These are phyloP conservation scores for Pammene aurita DNA, from an alignment of 2,888 invertebrate species.

Conservation along the genomic window DNA sequence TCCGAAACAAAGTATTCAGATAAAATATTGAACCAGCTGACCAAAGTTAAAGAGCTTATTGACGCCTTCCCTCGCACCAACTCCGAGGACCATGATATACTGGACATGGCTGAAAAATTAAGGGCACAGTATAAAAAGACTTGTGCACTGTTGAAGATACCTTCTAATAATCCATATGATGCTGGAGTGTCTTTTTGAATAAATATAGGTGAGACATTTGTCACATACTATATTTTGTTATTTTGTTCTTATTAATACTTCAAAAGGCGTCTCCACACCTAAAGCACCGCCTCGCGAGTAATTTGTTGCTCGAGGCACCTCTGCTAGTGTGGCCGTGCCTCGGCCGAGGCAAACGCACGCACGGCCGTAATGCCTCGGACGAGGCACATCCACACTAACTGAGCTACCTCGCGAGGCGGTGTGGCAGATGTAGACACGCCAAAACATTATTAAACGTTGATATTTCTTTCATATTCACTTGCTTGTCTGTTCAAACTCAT, in stretches of 20 bases:
- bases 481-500: too few relatives aligned
- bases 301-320: too few relatives aligned
- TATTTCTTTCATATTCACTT: too few relatives aligned
- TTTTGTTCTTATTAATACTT: not conserved
- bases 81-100: constrained; percentile 85
- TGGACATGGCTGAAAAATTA: constrained; percentile 84
- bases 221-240: not conserved
- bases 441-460: too few relatives aligned
- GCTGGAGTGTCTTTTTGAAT: constrained; percentile 84
- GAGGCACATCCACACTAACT: too few relatives aligned
- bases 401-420: too few relatives aligned
- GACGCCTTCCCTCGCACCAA: constrained; percentile 86
- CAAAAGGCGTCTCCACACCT: too few relatives aligned
- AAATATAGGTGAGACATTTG: constrained; percentile 19
- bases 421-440: too few relatives aligned
- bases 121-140: constrained; percentile 87
- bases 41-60: constrained; percentile 83
- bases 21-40: constrained; percentile 81
- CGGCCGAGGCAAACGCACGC: too few relatives aligned
- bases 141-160: constrained; percentile 86
- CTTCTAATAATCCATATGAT: constrained; percentile 80
- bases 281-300: too few relatives aligned
- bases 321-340: too few relatives aligned
- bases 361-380: too few relatives aligned
- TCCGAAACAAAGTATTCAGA: constrained; percentile 68